These are phyloP conservation scores for Oceanodroma tethys DNA, from an alignment of 2,113 vertebrate genomes.

Conservation along the genomic window DNA sequence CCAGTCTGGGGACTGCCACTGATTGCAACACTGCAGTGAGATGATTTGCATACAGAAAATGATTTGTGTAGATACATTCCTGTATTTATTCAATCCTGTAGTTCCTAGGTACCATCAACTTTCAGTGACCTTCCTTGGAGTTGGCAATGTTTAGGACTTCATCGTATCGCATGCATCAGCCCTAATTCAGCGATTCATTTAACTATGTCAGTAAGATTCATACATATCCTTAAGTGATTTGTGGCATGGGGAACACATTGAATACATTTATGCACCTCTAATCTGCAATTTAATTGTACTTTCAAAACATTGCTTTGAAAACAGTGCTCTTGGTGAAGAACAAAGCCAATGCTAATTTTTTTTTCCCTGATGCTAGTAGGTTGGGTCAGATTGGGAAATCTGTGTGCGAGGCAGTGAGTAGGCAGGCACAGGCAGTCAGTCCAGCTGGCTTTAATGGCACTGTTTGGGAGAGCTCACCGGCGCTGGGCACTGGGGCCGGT, in stretches of 20 bases:
- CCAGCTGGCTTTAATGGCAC: neutral
- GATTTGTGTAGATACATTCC: accelerated
- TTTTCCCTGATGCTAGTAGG: neutral
- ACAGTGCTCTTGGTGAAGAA: neutral
- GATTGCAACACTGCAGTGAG: neutral
- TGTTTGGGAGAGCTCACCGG: neutral
- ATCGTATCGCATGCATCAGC: accelerated
- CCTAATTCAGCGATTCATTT: neutral
- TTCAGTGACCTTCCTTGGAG: neutral
- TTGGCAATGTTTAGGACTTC: neutral
- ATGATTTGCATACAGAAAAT: neutral
- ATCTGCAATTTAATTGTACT: neutral
- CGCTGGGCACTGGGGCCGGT: neutral
- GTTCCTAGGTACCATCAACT: neutral
- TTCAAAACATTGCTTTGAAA: neutral
- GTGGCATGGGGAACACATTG: neutral
- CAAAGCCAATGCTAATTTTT: neutral
- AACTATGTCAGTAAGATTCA: neutral
- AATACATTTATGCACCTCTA: neutral
- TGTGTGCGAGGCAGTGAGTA: neutral
- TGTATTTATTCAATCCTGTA: accelerated
- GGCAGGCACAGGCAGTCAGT: neutral
- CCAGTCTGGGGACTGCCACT: neutral
- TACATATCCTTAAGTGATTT: neutral
- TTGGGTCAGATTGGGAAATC: neutral